phyloP scores from a whole-genome alignment of 1,140 invertebrate species.

The Pseudomyrmex pallidus region DNA sequence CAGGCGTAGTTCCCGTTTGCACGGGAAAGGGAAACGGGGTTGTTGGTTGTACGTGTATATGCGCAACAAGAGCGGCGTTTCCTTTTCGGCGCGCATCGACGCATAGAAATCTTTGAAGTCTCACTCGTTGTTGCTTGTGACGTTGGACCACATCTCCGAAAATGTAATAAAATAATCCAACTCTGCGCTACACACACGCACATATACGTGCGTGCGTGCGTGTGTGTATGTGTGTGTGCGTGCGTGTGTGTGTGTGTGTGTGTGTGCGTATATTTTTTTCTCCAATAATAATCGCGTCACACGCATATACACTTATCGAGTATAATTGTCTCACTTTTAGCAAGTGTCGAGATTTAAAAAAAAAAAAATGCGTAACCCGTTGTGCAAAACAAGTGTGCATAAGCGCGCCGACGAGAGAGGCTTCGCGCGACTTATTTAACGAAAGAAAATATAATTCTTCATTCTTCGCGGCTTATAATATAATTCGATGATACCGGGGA shows the following conservation, averaged over 20 bases:
- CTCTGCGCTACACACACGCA: slow-evolving; percentile 30
- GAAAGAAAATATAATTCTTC: neutral
- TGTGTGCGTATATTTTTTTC: slow-evolving; percentile 36
- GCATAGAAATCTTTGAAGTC: slow-evolving; percentile 21
- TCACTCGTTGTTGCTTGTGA: slow-evolving; percentile 50
- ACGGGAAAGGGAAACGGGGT: neutral
- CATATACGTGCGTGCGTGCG: no score
- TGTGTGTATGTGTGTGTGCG: no score
- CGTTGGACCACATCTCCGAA: slow-evolving; percentile 25
- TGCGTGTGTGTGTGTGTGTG: no score
- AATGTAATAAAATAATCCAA: slow-evolving; percentile 47
- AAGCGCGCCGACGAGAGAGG: slow-evolving; percentile 50
- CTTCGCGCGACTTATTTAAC: slow-evolving; percentile 46
- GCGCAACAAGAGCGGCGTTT: neutral
- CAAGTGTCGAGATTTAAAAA: slow-evolving; percentile 41
- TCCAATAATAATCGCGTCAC: slow-evolving; percentile 36
- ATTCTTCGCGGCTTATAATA: slow-evolving; percentile 7
- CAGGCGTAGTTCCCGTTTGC: neutral
- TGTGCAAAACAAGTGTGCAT: slow-evolving; percentile 26
- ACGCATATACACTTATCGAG: slow-evolving; percentile 28
- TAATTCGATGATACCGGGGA: slow-evolving; percentile 42
- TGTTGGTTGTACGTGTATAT: neutral
- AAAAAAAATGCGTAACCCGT: slow-evolving; percentile 2
- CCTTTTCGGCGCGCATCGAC: neutral
- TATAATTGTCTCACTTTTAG: slow-evolving; percentile 55